These are phyloP conservation scores for Lagopus muta DNA, from an alignment of 2,113 vertebrate genomes.

Conservation along the genomic window DNA sequence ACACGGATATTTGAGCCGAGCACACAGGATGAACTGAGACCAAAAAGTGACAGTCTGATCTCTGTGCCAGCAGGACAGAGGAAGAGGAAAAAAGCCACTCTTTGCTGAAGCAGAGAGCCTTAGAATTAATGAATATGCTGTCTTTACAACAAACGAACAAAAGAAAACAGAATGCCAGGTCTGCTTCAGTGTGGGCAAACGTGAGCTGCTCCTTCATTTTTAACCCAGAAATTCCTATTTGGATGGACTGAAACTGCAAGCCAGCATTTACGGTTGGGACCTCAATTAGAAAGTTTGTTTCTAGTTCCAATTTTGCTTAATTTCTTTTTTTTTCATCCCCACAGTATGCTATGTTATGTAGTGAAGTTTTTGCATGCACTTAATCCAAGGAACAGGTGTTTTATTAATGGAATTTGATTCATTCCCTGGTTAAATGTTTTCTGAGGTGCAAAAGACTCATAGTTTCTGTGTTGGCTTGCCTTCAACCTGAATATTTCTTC, in stretches of 20 bases:
- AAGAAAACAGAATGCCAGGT: slow-evolving; percentile 2
- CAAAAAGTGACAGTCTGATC: background rate
- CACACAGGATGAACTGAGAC: background rate
- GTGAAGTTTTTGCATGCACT: background rate
- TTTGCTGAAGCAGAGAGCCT: background rate
- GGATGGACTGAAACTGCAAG: background rate
- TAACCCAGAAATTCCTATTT: background rate
- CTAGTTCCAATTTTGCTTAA: background rate
- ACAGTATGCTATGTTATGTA: background rate
- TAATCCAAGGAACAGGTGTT: background rate
- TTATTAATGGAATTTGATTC: background rate
- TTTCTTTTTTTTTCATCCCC: background rate
- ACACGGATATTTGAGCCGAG: background rate
- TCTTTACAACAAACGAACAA: background rate
- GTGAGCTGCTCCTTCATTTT: background rate
- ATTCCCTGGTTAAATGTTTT: background rate
- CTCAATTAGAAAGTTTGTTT: background rate
- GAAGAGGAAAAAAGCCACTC: background rate
- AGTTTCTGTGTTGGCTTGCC: background rate
- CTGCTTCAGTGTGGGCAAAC: slow-evolving; percentile 41
- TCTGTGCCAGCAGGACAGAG: background rate
- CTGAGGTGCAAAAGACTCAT: background rate
- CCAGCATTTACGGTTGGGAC: background rate
- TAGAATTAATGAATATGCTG: slow-evolving; percentile 7
- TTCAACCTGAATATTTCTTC: background rate